Evolutionary conservation across 1,140 invertebrate species (phyloP), one percentile per base, ranked within the genome.

Genomic region (Drosophila navojoa): DNA sequence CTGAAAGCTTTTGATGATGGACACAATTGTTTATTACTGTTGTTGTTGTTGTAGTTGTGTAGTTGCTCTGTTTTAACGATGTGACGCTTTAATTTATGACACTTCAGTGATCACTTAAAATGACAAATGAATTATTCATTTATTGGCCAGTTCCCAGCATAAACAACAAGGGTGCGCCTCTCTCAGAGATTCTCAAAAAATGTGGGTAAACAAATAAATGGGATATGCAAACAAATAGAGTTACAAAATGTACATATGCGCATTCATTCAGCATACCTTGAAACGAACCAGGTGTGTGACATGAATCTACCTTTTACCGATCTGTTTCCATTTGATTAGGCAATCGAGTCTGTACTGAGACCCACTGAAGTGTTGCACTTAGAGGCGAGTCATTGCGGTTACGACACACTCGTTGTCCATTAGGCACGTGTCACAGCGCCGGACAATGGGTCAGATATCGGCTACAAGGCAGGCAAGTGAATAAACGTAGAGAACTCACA

Each of bases 381-480:
- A 67, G 45, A 62, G 50, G 32, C 38, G 42, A 44, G 45, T 9
- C 27, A 50, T 57, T 72, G 63, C 16, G 62, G 70, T 62, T 62
- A 64, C 32, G 44, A n/a, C 61, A 76, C 29, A 53, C 58, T 10
- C 6, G 42, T 35, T 35, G 58, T 42, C 29, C 45, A 61, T 59
- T 47, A 68, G 62, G 57, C 74, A 73, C 74, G 70, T 76, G 74
- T n/a, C 44, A 19, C 47, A 50, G 59, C 44, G 27, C 40, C 11
- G 40, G 40, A 50, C 32, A 60, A 45, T 61, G 50, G 38, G 61
- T 35, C 25, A 38, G 11, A 35, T 38, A 13, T 42, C 16, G 19
- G 7, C 22, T 45, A 49, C 19, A 25, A 25, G 25, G 11, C 47
- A 25, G n/a, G 9, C 47, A 45, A 16, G 47, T 60, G 47, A 57